phyloP scores from a whole-genome alignment of 2,888 invertebrate species.

The Drosophila quinaria region DNA sequence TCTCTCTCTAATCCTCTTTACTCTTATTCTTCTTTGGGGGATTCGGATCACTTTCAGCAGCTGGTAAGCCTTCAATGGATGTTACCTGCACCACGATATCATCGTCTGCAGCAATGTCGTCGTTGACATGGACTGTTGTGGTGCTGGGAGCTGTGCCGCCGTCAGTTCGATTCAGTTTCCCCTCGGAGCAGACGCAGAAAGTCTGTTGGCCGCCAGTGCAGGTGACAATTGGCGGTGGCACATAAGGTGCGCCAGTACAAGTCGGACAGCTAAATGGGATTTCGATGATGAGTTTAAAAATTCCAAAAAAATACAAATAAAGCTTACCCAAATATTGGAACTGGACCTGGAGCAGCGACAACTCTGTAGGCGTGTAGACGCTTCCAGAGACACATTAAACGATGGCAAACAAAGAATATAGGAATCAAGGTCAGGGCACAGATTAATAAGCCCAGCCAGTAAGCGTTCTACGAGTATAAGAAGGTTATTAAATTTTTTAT shows the following conservation, averaged over 20 bases:
- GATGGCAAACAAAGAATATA: slow-evolving; percentile 91
- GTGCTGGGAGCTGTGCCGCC: slow-evolving; percentile 19
- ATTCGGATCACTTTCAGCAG: background rate
- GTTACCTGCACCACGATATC: background rate
- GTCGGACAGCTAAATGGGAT: slow-evolving; percentile 34
- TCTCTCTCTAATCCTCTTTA: slow-evolving; percentile 24
- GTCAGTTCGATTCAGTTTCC: slow-evolving; percentile 10
- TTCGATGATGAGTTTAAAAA: background rate
- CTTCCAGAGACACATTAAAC: slow-evolving; percentile 93
- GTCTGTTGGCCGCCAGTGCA: slow-evolving; percentile 37
- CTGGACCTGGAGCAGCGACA: slow-evolving; percentile 87
- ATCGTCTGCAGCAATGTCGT: background rate
- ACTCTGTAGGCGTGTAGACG: slow-evolving; percentile 88
- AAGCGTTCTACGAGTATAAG: slow-evolving; percentile 91
- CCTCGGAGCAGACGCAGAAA: slow-evolving; percentile 24
- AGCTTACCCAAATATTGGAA: slow-evolving; percentile 17
- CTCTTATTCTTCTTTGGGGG: slow-evolving; percentile 8
- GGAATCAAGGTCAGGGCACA: slow-evolving; percentile 93
- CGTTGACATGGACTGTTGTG: background rate
- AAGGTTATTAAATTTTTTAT: background rate
- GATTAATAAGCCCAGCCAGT: slow-evolving; percentile 95
- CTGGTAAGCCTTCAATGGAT: background rate
- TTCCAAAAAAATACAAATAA: too few relatives aligned
- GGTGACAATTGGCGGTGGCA: slow-evolving; percentile 27
- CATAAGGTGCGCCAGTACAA: slow-evolving; percentile 43